These are phyloP conservation scores for Stenurella melanura DNA, from an alignment of 2,888 invertebrate species.

Conservation along the genomic window DNA sequence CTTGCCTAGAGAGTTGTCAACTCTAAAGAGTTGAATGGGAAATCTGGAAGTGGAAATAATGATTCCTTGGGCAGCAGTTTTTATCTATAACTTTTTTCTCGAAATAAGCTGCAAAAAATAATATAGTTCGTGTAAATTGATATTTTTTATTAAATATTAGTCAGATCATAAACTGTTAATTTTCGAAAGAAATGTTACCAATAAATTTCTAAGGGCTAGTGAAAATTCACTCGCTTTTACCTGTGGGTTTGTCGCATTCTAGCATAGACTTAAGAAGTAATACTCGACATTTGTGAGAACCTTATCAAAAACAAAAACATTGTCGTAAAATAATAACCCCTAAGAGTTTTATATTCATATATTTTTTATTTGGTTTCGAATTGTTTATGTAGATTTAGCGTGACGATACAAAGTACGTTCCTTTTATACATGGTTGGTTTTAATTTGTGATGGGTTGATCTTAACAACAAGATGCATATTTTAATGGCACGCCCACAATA, in stretches of 20 bases:
- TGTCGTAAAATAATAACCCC: not conserved
- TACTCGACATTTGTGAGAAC: not conserved
- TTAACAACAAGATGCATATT: slow-evolving; percentile 38
- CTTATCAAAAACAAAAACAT: not conserved
- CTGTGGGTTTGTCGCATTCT: not conserved
- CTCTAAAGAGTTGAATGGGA: too few relatives aligned
- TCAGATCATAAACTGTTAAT: too few relatives aligned
- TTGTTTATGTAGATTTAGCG: slow-evolving; percentile 31
- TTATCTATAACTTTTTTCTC: too few relatives aligned
- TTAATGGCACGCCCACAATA: slow-evolving; percentile 36
- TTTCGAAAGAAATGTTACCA: too few relatives aligned
- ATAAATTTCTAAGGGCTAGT: too few relatives aligned
- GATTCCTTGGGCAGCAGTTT: too few relatives aligned
- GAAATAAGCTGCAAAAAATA: too few relatives aligned
- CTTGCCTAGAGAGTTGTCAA: too few relatives aligned
- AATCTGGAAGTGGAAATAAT: too few relatives aligned
- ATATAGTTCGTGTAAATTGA: too few relatives aligned
- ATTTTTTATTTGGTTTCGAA: slow-evolving; percentile 26
- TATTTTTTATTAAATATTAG: too few relatives aligned
- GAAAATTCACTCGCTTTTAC: not conserved
- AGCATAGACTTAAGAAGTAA: not conserved
- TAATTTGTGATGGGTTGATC: slow-evolving; percentile 38
- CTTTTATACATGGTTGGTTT: slow-evolving; percentile 26
- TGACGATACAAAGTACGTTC: slow-evolving; percentile 20
- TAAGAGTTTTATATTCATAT: not conserved